Evolutionary conservation across 2,888 invertebrate genomes (phyloP).

Genomic region (Hirtodrosophila confusa): DNA sequence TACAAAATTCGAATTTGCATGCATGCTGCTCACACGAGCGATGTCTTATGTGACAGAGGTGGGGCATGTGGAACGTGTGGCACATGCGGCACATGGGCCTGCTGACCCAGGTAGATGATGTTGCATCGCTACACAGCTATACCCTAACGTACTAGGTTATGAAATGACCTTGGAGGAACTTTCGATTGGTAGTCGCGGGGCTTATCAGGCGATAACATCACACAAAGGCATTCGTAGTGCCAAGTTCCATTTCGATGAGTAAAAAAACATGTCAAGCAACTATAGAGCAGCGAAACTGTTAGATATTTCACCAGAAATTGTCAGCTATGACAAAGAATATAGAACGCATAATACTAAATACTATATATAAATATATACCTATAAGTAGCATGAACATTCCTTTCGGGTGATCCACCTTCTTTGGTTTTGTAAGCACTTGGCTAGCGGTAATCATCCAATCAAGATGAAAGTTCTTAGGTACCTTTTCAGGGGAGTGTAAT

Average conservation of each 20-base stretch:
- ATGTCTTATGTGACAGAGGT: slow-evolving; percentile 49
- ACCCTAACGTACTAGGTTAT: slow-evolving; percentile 5
- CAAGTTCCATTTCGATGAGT: slow-evolving; percentile 1
- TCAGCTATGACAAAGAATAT: slow-evolving; percentile 18
- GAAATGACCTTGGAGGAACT: slow-evolving; percentile 28
- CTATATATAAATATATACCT: slow-evolving; percentile 3
- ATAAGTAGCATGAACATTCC: slow-evolving; percentile 23
- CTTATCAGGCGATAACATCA: slow-evolving; percentile 63
- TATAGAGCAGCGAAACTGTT: background rate
- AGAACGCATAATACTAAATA: too few relatives aligned
- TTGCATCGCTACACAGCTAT: background rate
- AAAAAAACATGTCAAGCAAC: background rate
- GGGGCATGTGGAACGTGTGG: too few relatives aligned
- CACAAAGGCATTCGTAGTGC: slow-evolving; percentile 44
- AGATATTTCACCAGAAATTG: slow-evolving; percentile 35
- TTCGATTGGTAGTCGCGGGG: background rate
- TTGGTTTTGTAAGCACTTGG: slow-evolving; percentile 7
- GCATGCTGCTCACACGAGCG: too few relatives aligned
- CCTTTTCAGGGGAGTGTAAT: too few relatives aligned
- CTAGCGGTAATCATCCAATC: slow-evolving; percentile 19
- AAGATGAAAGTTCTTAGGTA: too few relatives aligned
- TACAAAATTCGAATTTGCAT: too few relatives aligned
- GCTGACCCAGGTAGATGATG: background rate
- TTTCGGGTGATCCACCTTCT: slow-evolving; percentile 42
- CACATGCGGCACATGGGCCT: too few relatives aligned